Base-by-base conservation (phyloP, 2,888 invertebrate species). In the Watsonalla cultraria region DNA sequence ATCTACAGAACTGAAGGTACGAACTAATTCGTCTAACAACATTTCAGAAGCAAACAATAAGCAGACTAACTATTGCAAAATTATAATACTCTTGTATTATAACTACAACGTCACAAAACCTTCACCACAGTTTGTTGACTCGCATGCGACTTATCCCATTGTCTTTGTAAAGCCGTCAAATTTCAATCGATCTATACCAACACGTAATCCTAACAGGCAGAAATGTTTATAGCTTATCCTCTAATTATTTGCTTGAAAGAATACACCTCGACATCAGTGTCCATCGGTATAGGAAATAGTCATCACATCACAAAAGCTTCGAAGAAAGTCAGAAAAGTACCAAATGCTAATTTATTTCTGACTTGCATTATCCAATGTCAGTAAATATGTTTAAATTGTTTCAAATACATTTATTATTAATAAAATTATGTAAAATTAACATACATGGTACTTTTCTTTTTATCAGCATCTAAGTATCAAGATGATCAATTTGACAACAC, bases 261-360 rank as follows among this genome's bases (percentile, higher is more conserved):
- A 57, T 58, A 59, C 53, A 53, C 51, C 59, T 61, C 57, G 60
- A 49, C 15, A 48, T 35, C n/a, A 48, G 35, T 14, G 42, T 42
- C 42, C 42, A 11, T 42, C 42, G 42, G 42, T 42, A 42, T 42
- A 42, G 11, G 42, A 42, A 37, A 37, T 11, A 83, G 78, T 88
- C 80, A 86, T 85, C 86, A 90, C 90, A 90, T 89, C 89, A 90
- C 90, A 90, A 84, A 90, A 90, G 90, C 90, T 82, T 79, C 15
- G 70, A 75, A 76, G 65, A 73, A 76, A 79, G 74, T 72, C 68
- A 82, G 86, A 82, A 89, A 89, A 82, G 87, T 78, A 84, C 88
- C 90, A 86, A 84, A 67, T 51, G 47, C 15, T 45, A 42, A 39
- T 33, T 6, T 45, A 14, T 13, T 48, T 37, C 13, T 37, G 9